phyloP scores from a whole-genome alignment of 2,113 vertebrate genomes.

The Pantherophis guttatus region DNA sequence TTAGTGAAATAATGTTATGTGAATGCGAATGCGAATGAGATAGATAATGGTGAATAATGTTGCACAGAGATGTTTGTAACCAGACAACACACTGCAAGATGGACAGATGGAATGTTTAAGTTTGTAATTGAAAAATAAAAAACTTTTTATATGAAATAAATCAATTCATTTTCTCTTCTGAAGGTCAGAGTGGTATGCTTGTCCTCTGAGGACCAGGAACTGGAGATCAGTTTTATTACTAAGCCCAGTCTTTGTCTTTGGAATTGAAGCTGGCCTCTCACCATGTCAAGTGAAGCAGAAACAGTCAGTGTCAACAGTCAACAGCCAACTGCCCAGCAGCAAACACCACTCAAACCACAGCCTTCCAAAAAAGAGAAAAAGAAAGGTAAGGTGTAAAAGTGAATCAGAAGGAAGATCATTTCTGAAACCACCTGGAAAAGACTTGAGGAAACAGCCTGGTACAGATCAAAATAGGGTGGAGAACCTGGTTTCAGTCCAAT shows the following conservation, averaged over 20 bases:
- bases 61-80: too few species aligned
- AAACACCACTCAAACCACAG: conserved; percentile 61
- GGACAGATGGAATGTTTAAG: too few species aligned
- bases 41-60: too few species aligned
- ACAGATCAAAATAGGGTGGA: not conserved
- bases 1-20: too few species aligned
- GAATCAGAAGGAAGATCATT: not conserved
- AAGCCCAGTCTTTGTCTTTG: conserved; percentile 21
- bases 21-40: too few species aligned
- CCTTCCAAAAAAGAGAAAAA: conserved; percentile 88
- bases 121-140: too few species aligned
- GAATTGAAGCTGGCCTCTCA: conserved; percentile 44
- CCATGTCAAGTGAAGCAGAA: conserved; percentile 86
- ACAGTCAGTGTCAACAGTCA: conserved; percentile 54
- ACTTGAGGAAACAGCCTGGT: not conserved
- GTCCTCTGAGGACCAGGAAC: conserved; percentile 39
- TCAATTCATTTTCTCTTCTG: not conserved
- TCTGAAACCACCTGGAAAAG: not conserved
- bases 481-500: not conserved
- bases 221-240: conserved; percentile 9
- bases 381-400: conserved; percentile 69
- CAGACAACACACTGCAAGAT: too few species aligned
- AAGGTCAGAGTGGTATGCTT: conserved; percentile 17
- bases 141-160: too few species aligned
- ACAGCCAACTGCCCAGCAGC: conserved; percentile 63